Percentiles rank a stretch among this genome's conserved stretches.
Conservation (phyloP, 2,113 vertebrate species). For the Anoura caudifer region DNA sequence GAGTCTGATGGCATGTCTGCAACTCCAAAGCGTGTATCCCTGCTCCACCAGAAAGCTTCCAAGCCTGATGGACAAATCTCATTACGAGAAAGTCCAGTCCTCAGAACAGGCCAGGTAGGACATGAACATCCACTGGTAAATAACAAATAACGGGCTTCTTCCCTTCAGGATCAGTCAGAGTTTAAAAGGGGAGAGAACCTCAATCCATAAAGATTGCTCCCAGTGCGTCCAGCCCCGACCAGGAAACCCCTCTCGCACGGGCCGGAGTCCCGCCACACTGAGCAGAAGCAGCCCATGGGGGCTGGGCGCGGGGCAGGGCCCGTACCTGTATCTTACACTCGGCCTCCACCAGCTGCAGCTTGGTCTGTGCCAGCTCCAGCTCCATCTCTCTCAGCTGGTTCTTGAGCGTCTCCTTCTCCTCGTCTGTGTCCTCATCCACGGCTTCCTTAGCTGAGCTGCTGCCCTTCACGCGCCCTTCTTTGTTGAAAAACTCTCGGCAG, state of each 20-base stretch:
- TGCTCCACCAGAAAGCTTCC: not conserved
- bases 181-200: not conserved
- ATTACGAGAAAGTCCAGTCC: not conserved
- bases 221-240: not conserved
- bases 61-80: not conserved
- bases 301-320: rapidly evolving
- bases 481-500: conserved; percentile 89
- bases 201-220: not conserved
- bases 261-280: not conserved
- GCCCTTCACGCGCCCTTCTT: conserved; percentile 86
- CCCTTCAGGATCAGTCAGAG: not conserved
- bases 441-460: conserved; percentile 80
- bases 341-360: conserved; percentile 96
- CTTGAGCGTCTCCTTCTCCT: conserved; percentile 95
- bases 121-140: not conserved
- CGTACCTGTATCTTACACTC: conserved; percentile 98
- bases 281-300: rapidly evolving
- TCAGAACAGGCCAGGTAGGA: not conserved
- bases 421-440: conserved; percentile 89
- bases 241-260: not conserved
- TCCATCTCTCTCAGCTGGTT: conserved; percentile 99
- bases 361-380: conserved; percentile 97
- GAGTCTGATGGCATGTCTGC: not conserved
- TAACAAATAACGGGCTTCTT: not conserved
- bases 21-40: not conserved